phyloP scores from a whole-genome alignment of 2,888 invertebrate species.

The Calameuta idolon region DNA sequence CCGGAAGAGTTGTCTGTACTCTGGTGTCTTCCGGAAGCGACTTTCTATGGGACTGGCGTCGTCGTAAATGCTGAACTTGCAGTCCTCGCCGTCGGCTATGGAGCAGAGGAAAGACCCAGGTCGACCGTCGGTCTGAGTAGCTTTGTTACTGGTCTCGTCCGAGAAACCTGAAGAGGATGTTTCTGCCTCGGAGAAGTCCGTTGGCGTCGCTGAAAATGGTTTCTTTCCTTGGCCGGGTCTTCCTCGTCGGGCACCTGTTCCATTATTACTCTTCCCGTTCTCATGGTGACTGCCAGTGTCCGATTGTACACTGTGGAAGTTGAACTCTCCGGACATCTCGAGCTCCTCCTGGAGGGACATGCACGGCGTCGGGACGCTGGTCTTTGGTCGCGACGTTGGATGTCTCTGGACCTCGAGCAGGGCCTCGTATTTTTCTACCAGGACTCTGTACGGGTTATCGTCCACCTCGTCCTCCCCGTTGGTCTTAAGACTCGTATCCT shows the following conservation, averaged over 20 bases:
- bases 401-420: slow-evolving; percentile 81
- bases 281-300: background rate
- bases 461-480: slow-evolving; percentile 40
- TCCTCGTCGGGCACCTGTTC: slow-evolving; percentile 54
- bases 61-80: slow-evolving; percentile 87
- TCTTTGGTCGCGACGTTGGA: slow-evolving; percentile 66
- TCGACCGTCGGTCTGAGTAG: slow-evolving; percentile 83
- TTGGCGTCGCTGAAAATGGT: slow-evolving; percentile 76
- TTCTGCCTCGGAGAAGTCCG: slow-evolving; percentile 87
- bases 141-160: slow-evolving; percentile 83
- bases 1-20: slow-evolving; percentile 83
- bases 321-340: slow-evolving; percentile 80
- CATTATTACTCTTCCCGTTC: slow-evolving; percentile 61
- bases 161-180: slow-evolving; percentile 87
- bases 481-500: slow-evolving; percentile 57
- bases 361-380: slow-evolving; percentile 67
- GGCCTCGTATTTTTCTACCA: slow-evolving; percentile 89
- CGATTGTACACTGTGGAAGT: slow-evolving; percentile 65
- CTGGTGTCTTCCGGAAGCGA: slow-evolving; percentile 84
- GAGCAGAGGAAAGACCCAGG: slow-evolving; percentile 87
- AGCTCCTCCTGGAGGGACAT: slow-evolving; percentile 78
- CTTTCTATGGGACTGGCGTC: slow-evolving; percentile 82
- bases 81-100: slow-evolving; percentile 87
- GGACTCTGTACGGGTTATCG: slow-evolving; percentile 80
- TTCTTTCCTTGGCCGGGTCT: slow-evolving; percentile 42